phyloP scores from a whole-genome alignment of 2,797 vertebrate genomes.

The Podarcis siculus region DNA sequence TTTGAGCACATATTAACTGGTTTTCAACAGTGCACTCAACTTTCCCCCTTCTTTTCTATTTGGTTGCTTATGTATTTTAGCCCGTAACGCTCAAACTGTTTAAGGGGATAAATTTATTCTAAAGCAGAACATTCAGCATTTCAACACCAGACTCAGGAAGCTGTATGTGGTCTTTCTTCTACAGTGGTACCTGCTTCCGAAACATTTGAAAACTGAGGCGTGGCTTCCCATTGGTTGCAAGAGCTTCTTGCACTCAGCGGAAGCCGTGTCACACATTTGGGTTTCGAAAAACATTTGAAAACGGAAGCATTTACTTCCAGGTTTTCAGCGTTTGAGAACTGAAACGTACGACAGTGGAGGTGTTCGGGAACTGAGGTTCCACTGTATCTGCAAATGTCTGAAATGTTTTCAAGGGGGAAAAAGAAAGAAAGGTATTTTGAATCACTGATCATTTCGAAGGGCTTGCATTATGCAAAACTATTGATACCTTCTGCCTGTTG shows the following conservation, averaged over 20 bases:
- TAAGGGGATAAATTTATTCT: neutral
- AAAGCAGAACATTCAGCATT: neutral
- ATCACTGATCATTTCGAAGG: neutral
- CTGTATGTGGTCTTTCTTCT: neutral
- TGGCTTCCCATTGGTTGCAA: no score
- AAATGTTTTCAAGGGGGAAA: no score
- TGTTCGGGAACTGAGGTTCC: no score
- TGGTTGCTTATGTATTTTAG: neutral
- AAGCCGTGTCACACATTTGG: no score
- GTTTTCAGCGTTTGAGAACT: no score
- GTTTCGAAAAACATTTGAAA: no score
- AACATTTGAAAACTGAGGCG: neutral
- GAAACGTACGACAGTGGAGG: no score
- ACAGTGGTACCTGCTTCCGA: neutral
- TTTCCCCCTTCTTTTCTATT: neutral
- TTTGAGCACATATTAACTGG: neutral
- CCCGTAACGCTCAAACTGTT: neutral
- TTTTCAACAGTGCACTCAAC: neutral
- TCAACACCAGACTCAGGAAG: neutral
- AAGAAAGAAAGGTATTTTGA: no score
- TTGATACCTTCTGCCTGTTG: neutral
- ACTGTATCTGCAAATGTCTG: no score
- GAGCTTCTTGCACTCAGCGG: no score
- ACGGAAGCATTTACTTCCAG: no score
- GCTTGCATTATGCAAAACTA: slow-evolving; percentile 11